Percentiles rank a stretch among this genome's conserved stretches.
These are phyloP conservation scores for Sinonovacula constricta DNA, from an alignment of 1,140 invertebrate genomes.

Conservation along the genomic window DNA sequence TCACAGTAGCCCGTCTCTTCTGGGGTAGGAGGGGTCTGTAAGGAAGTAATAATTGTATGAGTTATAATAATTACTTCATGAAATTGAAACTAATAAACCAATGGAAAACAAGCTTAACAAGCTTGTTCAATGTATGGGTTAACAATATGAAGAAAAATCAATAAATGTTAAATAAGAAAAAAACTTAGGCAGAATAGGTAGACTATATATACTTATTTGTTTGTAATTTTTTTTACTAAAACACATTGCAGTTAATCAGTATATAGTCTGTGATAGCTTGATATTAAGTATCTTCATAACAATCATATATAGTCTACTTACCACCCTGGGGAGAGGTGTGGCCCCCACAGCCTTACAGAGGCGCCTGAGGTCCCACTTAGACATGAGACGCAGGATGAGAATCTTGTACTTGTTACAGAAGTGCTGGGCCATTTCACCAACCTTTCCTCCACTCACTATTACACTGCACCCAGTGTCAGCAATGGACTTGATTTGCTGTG, in stretches of 20 bases:
- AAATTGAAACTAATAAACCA: neutral
- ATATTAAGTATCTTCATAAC: too few relatives aligned
- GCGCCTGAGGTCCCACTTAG: conserved; percentile 97
- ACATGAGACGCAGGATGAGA: conserved; percentile 97
- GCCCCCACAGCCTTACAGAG: conserved; percentile 94
- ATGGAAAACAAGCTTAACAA: too few relatives aligned
- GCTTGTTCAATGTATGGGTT: too few relatives aligned
- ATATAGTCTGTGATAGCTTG: too few relatives aligned
- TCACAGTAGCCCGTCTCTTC: conserved; percentile 97
- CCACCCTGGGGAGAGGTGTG: conserved; percentile 87
- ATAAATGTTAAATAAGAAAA: too few relatives aligned
- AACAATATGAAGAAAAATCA: too few relatives aligned
- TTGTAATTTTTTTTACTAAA: too few relatives aligned
- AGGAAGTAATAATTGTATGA: conserved; percentile 28
- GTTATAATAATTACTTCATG: conserved; percentile 2
- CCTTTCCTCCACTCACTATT: conserved; percentile 97
- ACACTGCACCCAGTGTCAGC: conserved; percentile 94
- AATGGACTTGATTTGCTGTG: conserved; percentile 93
- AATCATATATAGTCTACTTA: conserved; percentile 71
- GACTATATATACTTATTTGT: too few relatives aligned
- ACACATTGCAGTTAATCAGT: too few relatives aligned
- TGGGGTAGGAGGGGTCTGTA: conserved; percentile 85
- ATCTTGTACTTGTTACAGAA: conserved; percentile 98
- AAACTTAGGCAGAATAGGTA: too few relatives aligned
- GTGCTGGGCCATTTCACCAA: conserved; percentile 98